phyloP scores from a whole-genome alignment of 2,888 invertebrate genomes.

The Hartigia nigra region DNA sequence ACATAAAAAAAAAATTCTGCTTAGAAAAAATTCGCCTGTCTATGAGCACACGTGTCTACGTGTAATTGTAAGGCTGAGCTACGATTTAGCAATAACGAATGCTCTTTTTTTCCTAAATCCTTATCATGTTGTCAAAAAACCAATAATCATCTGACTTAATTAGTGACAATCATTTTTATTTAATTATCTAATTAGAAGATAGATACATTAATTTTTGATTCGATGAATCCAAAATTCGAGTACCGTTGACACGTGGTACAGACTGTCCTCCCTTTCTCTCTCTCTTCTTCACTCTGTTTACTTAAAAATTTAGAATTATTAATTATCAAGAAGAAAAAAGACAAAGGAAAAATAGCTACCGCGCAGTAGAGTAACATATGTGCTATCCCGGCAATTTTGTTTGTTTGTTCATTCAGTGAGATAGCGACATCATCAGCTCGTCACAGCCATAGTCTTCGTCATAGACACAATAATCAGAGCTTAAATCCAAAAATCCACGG shows the following conservation, averaged over 20 bases:
- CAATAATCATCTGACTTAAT: not conserved
- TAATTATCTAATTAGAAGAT: too few species aligned
- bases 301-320: conserved; percentile 4
- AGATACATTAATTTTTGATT: not conserved
- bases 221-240: not conserved
- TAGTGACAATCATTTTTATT: too few species aligned
- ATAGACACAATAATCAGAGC: not conserved
- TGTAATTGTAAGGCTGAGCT: not conserved
- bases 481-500: not conserved
- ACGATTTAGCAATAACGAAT: not conserved
- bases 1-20: not conserved
- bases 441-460: not conserved
- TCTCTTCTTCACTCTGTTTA: conserved; percentile 11
- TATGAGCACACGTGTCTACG: not conserved
- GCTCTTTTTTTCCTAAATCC: not conserved
- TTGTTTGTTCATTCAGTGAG: not conserved
- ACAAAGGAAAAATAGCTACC: not conserved
- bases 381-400: not conserved
- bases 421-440: not conserved
- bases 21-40: conserved; percentile 19
- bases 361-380: not conserved
- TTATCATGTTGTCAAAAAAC: not conserved
- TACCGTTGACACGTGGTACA: not conserved
- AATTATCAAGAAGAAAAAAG: not conserved
- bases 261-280: conserved; percentile 21